These are phyloP conservation scores for Gallinago solitaria DNA, from an alignment of 2,797 vertebrate genomes.

Conservation along the genomic window DNA sequence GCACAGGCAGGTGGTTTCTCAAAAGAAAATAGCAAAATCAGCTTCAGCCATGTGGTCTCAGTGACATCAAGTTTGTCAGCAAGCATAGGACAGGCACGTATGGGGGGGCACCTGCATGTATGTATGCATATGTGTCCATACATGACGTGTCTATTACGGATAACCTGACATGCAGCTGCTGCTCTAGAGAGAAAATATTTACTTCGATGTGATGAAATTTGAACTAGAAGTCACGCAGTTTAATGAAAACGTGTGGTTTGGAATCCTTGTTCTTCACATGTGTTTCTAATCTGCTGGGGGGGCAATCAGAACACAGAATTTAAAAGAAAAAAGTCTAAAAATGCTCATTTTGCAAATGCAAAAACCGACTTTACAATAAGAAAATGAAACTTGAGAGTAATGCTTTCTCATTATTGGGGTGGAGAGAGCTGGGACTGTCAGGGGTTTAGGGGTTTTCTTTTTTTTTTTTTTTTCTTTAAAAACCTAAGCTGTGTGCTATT, in stretches of 20 bases:
- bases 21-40: neutral
- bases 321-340: neutral
- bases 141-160: accelerated
- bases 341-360: neutral
- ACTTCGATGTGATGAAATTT: neutral
- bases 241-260: neutral
- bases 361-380: neutral
- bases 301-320: neutral
- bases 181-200: neutral
- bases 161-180: neutral
- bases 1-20: neutral
- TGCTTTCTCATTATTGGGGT: neutral
- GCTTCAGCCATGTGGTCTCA: accelerated
- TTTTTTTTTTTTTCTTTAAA: neutral
- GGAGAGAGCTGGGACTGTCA: neutral
- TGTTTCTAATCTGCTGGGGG: conserved; percentile 13
- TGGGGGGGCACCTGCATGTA: neutral
- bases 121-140: accelerated
- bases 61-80: neutral
- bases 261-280: neutral
- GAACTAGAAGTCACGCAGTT: conserved; percentile 2
- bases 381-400: neutral
- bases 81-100: accelerated
- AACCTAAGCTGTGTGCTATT: neutral
- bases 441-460: neutral